Evolutionary conservation across 2,888 invertebrate species (phyloP), one percentile per base, ranked within the genome.

Genomic region (Phaedon cochleariae): DNA sequence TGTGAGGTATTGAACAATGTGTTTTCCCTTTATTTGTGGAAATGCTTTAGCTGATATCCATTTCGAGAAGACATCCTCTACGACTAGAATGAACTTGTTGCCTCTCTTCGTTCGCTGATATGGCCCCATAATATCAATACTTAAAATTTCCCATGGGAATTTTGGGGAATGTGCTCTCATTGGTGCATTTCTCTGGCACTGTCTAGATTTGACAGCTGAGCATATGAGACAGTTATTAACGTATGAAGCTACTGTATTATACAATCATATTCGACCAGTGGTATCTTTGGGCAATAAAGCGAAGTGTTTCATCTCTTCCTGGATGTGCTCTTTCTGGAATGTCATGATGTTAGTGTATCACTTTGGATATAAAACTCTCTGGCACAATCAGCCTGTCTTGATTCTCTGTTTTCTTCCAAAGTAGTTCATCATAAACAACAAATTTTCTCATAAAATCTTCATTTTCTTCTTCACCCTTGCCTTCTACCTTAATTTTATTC

Each of bases 61-160:
- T 41, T 29, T 18, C 5, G 66, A 21, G 20, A 66, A 65, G 6
- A 66, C 20, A 18, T 65, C 66, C 18, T 68, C 54, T 12, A 52
- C 58, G 4, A 59, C 52, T 0, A 65, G 17, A 6, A 66, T 57
- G n/a, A n/a, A n/a, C n/a, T n/a, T n/a, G n/a, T n/a, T n/a, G n/a
- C n/a, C n/a, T n/a, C n/a, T n/a, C n/a, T n/a, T n/a, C n/a, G n/a
- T n/a, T n/a, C n/a, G n/a, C n/a, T n/a, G n/a, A n/a, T n/a, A n/a
- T n/a, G n/a, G n/a, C n/a, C n/a, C n/a, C n/a, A n/a, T n/a, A n/a
- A 48, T 7, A 65, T 26, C 48, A 17, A 26, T 63, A 1, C 18
- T 15, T 15, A 6, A 7, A 12, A 48, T 48, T 48, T 46, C 18
- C 46, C 46, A 46, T n/a, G n/a, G 15, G 46, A 20, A n/a, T 15